A percentile compares a stretch with the other conserved stretches of the same genome.
Evolutionary conservation across 2,113 vertebrate genomes (phyloP).

Genomic region (Pitta sordida): DNA sequence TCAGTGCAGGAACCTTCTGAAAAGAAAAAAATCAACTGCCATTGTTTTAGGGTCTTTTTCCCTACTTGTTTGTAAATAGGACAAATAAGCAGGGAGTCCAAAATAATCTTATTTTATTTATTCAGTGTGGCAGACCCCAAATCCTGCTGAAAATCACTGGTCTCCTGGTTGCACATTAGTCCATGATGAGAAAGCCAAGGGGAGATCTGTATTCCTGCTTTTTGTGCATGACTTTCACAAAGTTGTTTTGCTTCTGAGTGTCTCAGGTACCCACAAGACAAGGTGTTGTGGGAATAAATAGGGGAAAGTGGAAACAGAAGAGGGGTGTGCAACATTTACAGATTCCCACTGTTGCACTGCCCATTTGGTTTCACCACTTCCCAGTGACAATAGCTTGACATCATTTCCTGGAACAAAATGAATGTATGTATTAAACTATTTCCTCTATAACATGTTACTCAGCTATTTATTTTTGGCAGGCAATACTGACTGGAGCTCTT

Average conservation of each 20-base stretch:
- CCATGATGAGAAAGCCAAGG: not conserved
- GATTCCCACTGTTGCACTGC: not conserved
- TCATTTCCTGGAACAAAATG: constrained; percentile 27
- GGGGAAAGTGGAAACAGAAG: not conserved
- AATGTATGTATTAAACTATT: not conserved
- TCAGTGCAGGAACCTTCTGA: not conserved
- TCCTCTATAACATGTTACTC: constrained; percentile 15
- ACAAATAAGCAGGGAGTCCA: not conserved
- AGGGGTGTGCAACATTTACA: not conserved
- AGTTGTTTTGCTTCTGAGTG: not conserved
- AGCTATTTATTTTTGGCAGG: constrained; percentile 20
- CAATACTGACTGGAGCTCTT: not conserved
- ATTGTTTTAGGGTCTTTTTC: rapidly evolving
- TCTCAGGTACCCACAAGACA: not conserved
- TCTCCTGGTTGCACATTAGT: not conserved
- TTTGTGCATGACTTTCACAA: not conserved
- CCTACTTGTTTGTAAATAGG: not conserved
- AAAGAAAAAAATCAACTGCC: not conserved
- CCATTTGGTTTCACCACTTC: not conserved
- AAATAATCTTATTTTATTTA: not conserved
- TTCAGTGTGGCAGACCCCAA: not conserved
- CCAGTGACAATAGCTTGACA: constrained; percentile 20
- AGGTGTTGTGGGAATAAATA: not conserved
- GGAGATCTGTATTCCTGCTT: not conserved
- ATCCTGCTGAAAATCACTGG: not conserved